phyloP scores from a whole-genome alignment of 2,113 vertebrate genomes.

The Electrona antarctica region DNA sequence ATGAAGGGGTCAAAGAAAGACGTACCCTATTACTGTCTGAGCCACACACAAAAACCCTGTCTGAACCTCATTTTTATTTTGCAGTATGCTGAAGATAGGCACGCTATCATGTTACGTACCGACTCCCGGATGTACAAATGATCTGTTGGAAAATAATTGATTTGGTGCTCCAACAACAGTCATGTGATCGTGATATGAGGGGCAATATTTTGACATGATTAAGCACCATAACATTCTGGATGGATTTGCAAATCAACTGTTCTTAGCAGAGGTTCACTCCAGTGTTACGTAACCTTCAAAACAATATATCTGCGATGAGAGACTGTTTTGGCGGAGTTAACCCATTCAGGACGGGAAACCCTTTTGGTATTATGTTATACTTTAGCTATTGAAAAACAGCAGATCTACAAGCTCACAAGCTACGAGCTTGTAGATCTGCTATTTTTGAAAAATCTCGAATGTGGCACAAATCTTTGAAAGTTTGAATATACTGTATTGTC shows the following conservation, averaged over 20 bases:
- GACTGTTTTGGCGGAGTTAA: no score
- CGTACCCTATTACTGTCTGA: slow-evolving; percentile 49
- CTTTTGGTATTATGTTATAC: no score
- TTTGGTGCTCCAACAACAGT: background rate
- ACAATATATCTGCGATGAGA: no score
- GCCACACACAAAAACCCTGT: slow-evolving; percentile 30
- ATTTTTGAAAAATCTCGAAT: no score
- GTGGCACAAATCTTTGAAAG: no score
- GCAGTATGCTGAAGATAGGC: slow-evolving; percentile 18
- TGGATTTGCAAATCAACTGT: slow-evolving; percentile 29
- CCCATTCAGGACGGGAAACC: no score
- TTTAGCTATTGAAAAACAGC: no score
- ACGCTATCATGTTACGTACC: no score
- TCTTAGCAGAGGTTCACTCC: slow-evolving; percentile 16
- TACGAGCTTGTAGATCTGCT: no score
- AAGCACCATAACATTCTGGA: background rate
- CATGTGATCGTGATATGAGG: background rate
- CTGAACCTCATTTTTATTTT: slow-evolving; percentile 37
- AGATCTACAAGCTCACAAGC: no score
- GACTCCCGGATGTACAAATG: background rate
- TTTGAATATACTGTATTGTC: no score
- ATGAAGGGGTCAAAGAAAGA: slow-evolving; percentile 55
- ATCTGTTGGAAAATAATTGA: background rate
- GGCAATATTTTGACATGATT: background rate
- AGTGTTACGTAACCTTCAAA: no score